phyloP scores from a whole-genome alignment of 1,140 invertebrate species.

The Rhopalosiphum padi region DNA sequence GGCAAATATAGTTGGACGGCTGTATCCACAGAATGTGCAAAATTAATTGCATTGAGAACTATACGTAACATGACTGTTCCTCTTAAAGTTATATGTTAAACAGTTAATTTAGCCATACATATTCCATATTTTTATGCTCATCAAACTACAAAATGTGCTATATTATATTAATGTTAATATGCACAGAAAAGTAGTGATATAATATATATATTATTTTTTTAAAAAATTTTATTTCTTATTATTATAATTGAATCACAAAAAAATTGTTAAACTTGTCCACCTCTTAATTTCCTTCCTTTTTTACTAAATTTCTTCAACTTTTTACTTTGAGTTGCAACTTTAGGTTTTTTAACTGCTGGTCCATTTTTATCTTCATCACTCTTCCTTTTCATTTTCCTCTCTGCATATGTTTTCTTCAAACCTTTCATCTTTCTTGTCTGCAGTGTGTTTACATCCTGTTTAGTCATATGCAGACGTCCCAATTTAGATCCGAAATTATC shows the following conservation, averaged over 20 bases:
- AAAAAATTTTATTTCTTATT: too few species aligned
- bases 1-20: slow-evolving; percentile 91
- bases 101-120: slow-evolving; percentile 2
- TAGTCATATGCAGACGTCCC: slow-evolving; percentile 91
- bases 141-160: slow-evolving; percentile 32
- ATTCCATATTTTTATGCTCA: slow-evolving; percentile 3
- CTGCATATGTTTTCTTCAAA: slow-evolving; percentile 73
- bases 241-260: slow-evolving; percentile 3
- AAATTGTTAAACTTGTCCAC: slow-evolving; percentile 51
- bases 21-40: slow-evolving; percentile 73
- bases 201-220: not conserved
- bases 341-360: slow-evolving; percentile 36
- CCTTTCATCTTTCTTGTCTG: slow-evolving; percentile 96
- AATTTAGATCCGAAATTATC: slow-evolving; percentile 88
- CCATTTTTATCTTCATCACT: slow-evolving; percentile 9
- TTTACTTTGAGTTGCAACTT: slow-evolving; percentile 10
- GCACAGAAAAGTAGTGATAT: not conserved
- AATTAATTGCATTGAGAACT: slow-evolving; percentile 72
- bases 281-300: slow-evolving; percentile 53
- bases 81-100: slow-evolving; percentile 81
- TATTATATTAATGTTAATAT: not conserved
- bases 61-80: slow-evolving; percentile 79
- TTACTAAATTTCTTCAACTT: slow-evolving; percentile 56
- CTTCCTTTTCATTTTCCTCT: slow-evolving; percentile 42
- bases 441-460: slow-evolving; percentile 84